phyloP scores from a whole-genome alignment of 2,797 vertebrate genomes.

The Falco cherrug region DNA sequence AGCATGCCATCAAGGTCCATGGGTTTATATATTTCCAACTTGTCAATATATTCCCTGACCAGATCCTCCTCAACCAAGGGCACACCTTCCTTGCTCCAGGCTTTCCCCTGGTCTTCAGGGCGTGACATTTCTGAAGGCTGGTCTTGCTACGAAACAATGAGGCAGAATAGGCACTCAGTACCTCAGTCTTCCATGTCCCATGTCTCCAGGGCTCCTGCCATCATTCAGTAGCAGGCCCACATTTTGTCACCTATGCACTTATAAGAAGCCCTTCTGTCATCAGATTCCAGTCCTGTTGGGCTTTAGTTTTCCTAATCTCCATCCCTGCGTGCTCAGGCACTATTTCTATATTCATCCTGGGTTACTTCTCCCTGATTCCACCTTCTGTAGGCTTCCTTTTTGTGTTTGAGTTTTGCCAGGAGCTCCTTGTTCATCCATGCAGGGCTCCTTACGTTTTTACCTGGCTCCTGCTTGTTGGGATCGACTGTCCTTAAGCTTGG shows the following conservation, averaged over 20 bases:
- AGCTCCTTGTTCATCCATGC: too few species aligned
- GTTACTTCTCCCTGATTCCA: too few species aligned
- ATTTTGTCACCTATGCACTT: background rate
- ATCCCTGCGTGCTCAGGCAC: too few species aligned
- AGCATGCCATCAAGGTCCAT: background rate
- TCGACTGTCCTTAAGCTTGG: too few species aligned
- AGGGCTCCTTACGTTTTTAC: too few species aligned
- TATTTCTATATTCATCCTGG: too few species aligned
- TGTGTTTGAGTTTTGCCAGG: too few species aligned
- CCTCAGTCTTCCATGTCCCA: too few species aligned
- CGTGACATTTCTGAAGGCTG: background rate
- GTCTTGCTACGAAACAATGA: background rate
- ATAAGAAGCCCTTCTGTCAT: background rate
- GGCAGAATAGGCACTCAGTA: background rate
- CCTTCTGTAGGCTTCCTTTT: too few species aligned
- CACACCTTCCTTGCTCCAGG: background rate
- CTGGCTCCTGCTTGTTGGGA: too few species aligned
- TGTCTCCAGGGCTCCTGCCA: background rate
- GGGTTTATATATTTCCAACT: background rate
- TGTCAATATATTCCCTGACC: background rate
- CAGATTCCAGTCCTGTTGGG: background rate
- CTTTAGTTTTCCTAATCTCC: background rate
- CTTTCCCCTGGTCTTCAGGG: background rate
- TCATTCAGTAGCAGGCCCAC: background rate
- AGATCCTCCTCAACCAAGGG: background rate